Percentiles rank a stretch among this genome's conserved stretches.
Conservation (phyloP, 2,888 invertebrate species). For the Drosophila mayaguana region DNA sequence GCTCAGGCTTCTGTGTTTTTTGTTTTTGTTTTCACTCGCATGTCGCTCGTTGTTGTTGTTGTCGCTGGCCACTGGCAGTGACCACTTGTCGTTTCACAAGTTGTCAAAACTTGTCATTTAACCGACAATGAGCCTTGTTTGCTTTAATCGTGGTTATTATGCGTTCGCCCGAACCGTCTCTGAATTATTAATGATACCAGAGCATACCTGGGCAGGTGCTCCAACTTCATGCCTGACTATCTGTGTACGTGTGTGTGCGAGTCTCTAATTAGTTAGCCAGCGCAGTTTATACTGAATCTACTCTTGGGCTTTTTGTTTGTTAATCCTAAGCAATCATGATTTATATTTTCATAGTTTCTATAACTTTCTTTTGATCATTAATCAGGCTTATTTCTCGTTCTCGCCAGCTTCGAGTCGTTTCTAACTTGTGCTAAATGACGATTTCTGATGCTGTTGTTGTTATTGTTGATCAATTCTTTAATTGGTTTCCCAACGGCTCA, state of each 20-base stretch:
- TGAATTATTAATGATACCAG: slow-evolving; percentile 75
- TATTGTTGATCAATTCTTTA: slow-evolving; percentile 71
- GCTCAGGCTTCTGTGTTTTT: neutral
- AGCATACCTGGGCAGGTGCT: slow-evolving; percentile 66
- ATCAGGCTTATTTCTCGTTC: slow-evolving; percentile 58
- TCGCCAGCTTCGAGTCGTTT: neutral
- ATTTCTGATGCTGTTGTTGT: slow-evolving; percentile 2
- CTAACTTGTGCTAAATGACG: slow-evolving; percentile 19
- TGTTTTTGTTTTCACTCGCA: slow-evolving; percentile 23
- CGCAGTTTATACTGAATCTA: neutral
- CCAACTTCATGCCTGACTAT: slow-evolving; percentile 29
- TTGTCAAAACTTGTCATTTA: slow-evolving; percentile 84
- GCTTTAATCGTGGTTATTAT: slow-evolving; percentile 84
- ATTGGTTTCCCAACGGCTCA: slow-evolving; percentile 81
- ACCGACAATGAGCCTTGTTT: slow-evolving; percentile 84
- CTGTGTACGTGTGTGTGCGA: slow-evolving; percentile 6
- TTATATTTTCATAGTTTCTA: slow-evolving; percentile 54
- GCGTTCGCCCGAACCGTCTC: slow-evolving; percentile 63
- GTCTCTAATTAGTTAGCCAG: slow-evolving; percentile 65
- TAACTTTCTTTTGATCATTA: slow-evolving; percentile 37
- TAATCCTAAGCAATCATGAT: slow-evolving; percentile 68
- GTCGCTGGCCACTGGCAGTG: slow-evolving; percentile 48
- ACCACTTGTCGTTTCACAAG: slow-evolving; percentile 81
- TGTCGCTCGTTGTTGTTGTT: slow-evolving; percentile 26
- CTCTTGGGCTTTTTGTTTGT: slow-evolving; percentile 18